These are phyloP conservation scores for Drosophila rufa DNA, from an alignment of 1,140 invertebrate genomes.

Conservation along the genomic window DNA sequence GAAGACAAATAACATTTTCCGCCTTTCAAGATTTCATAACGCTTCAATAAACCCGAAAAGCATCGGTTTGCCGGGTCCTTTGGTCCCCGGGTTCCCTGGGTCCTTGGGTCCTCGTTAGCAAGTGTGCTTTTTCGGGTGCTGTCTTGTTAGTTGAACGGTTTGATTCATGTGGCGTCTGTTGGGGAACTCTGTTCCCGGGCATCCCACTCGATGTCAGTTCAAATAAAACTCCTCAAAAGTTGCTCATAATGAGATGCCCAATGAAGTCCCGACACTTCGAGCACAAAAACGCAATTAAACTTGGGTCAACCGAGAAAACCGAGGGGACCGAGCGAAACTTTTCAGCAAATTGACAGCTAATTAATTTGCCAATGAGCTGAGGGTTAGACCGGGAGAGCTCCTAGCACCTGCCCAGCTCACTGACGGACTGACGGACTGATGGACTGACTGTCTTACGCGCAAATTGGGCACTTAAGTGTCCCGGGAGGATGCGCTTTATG, in stretches of 20 bases:
- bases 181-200: background rate
- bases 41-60: conserved; percentile 54
- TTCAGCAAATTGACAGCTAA: conserved; percentile 71
- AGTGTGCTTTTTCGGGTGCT: conserved; percentile 30
- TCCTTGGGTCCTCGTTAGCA: conserved; percentile 51
- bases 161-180: conserved; percentile 55
- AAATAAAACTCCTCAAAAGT: conserved; percentile 55
- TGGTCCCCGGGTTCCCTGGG: conserved; percentile 7
- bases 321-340: conserved; percentile 42
- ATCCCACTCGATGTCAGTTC: conserved; percentile 35
- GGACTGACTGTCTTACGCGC: conserved; percentile 35
- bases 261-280: conserved; percentile 37
- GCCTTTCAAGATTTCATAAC: conserved; percentile 56
- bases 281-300: conserved; percentile 69
- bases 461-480: conserved; percentile 56
- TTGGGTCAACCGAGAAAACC: conserved; percentile 31
- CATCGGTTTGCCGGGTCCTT: conserved; percentile 14
- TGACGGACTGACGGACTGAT: conserved; percentile 3
- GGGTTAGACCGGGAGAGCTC: conserved; percentile 16
- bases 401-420: conserved; percentile 29
- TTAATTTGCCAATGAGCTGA: conserved; percentile 72
- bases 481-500: conserved; percentile 63
- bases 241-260: conserved; percentile 45
- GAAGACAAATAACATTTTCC: conserved; percentile 62
- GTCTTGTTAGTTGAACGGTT: conserved; percentile 60